A percentile compares a stretch with the other conserved stretches of the same genome.
These are phyloP conservation scores for Oncorhynchus mykiss DNA, from an alignment of 2,113 vertebrate genomes.

Conservation along the genomic window DNA sequence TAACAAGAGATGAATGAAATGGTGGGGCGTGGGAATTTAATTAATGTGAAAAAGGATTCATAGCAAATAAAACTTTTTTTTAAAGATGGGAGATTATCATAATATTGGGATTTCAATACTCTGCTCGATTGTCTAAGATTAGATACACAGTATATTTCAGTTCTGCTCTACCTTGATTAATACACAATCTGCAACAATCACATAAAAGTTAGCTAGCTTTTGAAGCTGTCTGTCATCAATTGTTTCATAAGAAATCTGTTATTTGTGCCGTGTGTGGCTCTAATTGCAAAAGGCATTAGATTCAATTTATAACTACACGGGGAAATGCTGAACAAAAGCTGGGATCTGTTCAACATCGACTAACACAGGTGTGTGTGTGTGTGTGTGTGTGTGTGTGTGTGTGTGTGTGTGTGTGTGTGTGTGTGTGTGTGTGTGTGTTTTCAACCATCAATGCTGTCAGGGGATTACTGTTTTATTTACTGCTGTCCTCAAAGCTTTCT, in stretches of 20 bases:
- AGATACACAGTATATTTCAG: not conserved
- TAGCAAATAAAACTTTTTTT: too few species aligned
- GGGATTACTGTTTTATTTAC: slow-evolving; percentile 17
- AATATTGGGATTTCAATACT: too few species aligned
- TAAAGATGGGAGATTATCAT: too few species aligned
- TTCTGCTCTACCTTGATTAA: slow-evolving; percentile 19
- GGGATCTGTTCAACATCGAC: too few species aligned
- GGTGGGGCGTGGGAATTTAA: too few species aligned
- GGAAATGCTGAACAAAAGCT: not conserved
- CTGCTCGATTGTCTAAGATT: too few species aligned
- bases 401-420: too few species aligned
- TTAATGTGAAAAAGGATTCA: too few species aligned
- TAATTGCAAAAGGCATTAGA: slow-evolving; percentile 13
- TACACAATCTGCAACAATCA: slow-evolving; percentile 13
- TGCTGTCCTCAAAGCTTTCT: not conserved
- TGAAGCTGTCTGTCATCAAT: slow-evolving; percentile 15
- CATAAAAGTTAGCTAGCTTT: slow-evolving; percentile 5
- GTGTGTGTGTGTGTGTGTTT: too few species aligned
- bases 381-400: too few species aligned
- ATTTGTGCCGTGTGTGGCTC: slow-evolving; percentile 14
- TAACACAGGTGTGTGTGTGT: not conserved
- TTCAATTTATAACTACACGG: not conserved
- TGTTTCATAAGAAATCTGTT: slow-evolving; percentile 11
- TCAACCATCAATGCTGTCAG: not conserved
- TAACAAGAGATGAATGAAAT: too few species aligned